Evolutionary conservation across 2,797 vertebrate genomes (phyloP).

Genomic region (Bovichtus variegatus): DNA sequence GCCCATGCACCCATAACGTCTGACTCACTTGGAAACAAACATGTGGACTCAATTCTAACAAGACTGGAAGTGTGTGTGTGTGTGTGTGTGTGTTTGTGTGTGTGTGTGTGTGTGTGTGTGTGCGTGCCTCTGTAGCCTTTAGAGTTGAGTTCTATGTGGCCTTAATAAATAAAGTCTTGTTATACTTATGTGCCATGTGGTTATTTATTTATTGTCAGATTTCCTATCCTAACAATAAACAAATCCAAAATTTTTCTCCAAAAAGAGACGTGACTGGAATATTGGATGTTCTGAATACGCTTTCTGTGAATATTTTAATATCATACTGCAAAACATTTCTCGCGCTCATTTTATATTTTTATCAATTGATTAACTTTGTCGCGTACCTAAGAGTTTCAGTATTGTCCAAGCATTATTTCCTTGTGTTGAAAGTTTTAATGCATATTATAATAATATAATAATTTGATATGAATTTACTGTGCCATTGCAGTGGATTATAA

Average conservation of each 20-base stretch:
- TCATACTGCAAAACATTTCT: background rate
- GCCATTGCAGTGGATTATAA: slow-evolving; percentile 9
- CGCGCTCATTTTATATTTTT: too few species aligned
- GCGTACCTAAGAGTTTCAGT: background rate
- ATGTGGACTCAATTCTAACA: slow-evolving; percentile 47
- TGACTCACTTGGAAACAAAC: slow-evolving; percentile 52
- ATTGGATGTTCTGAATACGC: background rate
- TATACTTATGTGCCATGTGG: background rate
- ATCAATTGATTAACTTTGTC: too few species aligned
- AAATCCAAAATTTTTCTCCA: background rate
- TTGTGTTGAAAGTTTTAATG: background rate
- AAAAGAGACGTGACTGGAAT: background rate
- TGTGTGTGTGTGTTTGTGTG: slow-evolving; percentile 11
- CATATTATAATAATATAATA: slow-evolving; percentile 7
- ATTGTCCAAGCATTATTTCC: background rate
- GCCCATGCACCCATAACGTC: slow-evolving; percentile 27
- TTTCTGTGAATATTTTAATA: background rate
- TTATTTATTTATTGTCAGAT: background rate
- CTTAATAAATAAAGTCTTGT: background rate
- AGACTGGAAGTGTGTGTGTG: slow-evolving; percentile 30
- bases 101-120: background rate
- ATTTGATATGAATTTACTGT: background rate
- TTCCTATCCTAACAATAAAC: background rate
- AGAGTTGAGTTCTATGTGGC: background rate
- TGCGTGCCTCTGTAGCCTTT: background rate